A percentile compares a stretch with the other conserved stretches of the same genome.
Conservation (phyloP, 2,888 invertebrate genomes). For the Acanthopleura granulata region DNA sequence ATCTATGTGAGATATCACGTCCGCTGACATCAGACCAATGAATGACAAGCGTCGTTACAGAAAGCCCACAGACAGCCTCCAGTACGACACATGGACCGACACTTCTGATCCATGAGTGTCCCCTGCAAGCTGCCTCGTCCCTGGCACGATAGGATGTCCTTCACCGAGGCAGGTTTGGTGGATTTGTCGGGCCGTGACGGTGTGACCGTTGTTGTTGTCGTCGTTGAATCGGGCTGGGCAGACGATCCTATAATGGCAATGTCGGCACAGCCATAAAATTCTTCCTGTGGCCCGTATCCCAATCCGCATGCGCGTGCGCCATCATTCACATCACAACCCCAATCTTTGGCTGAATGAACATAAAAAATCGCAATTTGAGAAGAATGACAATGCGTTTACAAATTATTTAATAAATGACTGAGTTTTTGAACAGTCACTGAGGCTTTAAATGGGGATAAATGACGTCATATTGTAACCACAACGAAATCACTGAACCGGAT, state of each 20-base stretch:
- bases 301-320: background rate
- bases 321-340: constrained; percentile 1
- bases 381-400: too few species aligned
- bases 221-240: background rate
- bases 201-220: background rate
- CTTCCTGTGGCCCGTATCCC: background rate
- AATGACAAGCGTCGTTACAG: background rate
- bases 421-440: too few species aligned
- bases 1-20: too few species aligned
- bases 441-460: too few species aligned
- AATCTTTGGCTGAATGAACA: constrained; percentile 1
- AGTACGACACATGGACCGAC: background rate
- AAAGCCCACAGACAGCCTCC: background rate
- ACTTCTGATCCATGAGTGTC: background rate
- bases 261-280: constrained; percentile 12
- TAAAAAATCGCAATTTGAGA: background rate
- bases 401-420: too few species aligned
- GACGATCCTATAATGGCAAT: background rate
- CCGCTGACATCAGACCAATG: background rate
- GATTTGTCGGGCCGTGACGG: background rate
- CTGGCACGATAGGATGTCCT: background rate
- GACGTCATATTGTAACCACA: too few species aligned
- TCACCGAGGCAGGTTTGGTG: background rate
- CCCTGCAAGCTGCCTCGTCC: background rate
- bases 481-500: too few species aligned